Base-by-base conservation (phyloP, 1,140 invertebrate genomes). In the Diabrotica virgifera region DNA sequence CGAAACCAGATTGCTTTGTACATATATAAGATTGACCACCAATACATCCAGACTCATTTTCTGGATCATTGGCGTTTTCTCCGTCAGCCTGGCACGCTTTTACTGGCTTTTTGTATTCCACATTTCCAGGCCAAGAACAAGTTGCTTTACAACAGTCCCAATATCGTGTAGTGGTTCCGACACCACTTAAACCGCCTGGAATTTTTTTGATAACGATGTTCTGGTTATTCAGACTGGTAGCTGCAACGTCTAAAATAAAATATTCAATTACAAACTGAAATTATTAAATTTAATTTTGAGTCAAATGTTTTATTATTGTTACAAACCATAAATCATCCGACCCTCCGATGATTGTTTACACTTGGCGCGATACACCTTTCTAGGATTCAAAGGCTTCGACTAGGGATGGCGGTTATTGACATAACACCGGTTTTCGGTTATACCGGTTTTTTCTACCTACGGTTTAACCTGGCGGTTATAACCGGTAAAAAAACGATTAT, bases 101-200 rank as follows among this genome's bases (percentile, higher is more conserved):
- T 10, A 66, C 67, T 5, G 67, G 61, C 12, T 14, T 52, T 13
- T 37, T 50, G 40, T 59, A 36, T 9, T 63, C 63, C 6, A 52
- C 53, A 38, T 70, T 66, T 61, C 53, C 68, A 11, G 14, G 10
- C 68, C 68, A 70, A 8, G 62, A 52, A 57, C 68, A 70, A 37
- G 68, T 66, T 14, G 64, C 64, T 59, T 70, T 70, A 52, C 68
- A 70, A 53, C 68, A 70, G 55, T 70, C 68, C 68, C 68, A 70
- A 13, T 70, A 70, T 50, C 68, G 56, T 11, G 68, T 63, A 9
- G 68, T 70, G 12, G 58, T 63, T 11, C 57, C 59, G 3, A 50
- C 12, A 2, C 64, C 68, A 35, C 13, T 36, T 11, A 36, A 61
- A 8, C 68, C 64, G 24, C 56, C 57, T 55, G 65, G 36, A 40